These are phyloP conservation scores for Sericinus montela DNA, from an alignment of 2,888 invertebrate species.

Conservation along the genomic window DNA sequence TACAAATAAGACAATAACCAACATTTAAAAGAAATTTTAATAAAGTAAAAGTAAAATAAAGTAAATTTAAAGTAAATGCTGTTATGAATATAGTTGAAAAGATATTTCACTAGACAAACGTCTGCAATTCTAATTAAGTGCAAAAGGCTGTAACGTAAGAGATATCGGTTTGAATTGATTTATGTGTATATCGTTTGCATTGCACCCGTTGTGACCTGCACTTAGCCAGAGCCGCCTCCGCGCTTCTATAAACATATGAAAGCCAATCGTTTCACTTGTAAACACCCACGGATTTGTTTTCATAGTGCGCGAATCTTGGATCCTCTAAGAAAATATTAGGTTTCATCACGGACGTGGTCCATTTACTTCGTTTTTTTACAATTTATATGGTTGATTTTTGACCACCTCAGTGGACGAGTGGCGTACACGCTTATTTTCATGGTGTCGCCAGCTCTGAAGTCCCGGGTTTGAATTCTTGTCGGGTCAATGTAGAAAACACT, in stretches of 20 bases:
- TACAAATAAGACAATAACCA: too few relatives aligned
- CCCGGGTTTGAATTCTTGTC: too few relatives aligned
- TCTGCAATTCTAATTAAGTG: slow-evolving; percentile 12
- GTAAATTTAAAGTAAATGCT: too few relatives aligned
- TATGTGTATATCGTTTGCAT: slow-evolving; percentile 4
- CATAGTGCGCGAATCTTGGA: slow-evolving; percentile 3
- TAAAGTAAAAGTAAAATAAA: too few relatives aligned
- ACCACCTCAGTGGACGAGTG: too few relatives aligned
- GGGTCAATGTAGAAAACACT: too few relatives aligned
- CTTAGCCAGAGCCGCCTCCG: slow-evolving; percentile 3
- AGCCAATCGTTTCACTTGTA: not conserved
- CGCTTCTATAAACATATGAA: slow-evolving; percentile 1
- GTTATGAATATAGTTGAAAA: too few relatives aligned
- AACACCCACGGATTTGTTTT: slow-evolving; percentile 8
- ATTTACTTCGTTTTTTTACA: too few relatives aligned
- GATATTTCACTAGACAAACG: not conserved
- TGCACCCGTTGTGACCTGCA: slow-evolving; percentile 12
- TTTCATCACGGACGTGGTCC: not conserved
- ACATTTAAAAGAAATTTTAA: too few relatives aligned
- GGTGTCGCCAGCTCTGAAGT: too few relatives aligned
- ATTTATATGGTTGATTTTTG: too few relatives aligned
- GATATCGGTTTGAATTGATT: slow-evolving; percentile 8
- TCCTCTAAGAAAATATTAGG: not conserved
- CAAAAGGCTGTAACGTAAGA: slow-evolving; percentile 3
- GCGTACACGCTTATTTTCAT: too few relatives aligned